Percentiles rank a stretch among this genome's conserved stretches.
Conservation (phyloP, 2,888 invertebrate species). For the Tachina grossa region DNA sequence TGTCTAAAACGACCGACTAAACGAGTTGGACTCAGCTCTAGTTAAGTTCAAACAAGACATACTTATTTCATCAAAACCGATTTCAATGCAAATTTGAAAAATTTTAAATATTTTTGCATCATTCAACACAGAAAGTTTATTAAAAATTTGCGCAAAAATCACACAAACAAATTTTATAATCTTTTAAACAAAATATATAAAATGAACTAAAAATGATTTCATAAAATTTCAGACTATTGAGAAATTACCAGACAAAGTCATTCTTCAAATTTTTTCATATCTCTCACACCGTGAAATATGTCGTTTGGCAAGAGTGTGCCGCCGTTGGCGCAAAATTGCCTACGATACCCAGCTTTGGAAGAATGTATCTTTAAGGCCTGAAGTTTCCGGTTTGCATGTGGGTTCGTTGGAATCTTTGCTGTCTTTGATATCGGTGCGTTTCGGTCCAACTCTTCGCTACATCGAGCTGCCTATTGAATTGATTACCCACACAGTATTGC, state of each 20-base stretch:
- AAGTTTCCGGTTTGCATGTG: conserved; percentile 91
- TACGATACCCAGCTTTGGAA: conserved; percentile 98
- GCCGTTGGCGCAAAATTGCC: conserved; percentile 97
- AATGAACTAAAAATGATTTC: neutral
- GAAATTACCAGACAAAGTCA: conserved; percentile 97
- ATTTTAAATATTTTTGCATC: no score
- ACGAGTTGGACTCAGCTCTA: no score
- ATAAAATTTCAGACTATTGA: conserved; percentile 90
- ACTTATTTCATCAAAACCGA: no score
- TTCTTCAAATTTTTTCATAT: conserved; percentile 97
- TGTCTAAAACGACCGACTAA: no score
- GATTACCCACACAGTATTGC: conserved; percentile 97
- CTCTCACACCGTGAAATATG: conserved; percentile 96
- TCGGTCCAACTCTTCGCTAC: conserved; percentile 93
- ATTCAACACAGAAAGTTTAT: no score
- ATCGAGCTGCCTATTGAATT: conserved; percentile 97
- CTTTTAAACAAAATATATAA: neutral
- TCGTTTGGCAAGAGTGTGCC: conserved; percentile 96
- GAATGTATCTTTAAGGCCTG: conserved; percentile 97
- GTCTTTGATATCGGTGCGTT: conserved; percentile 93
- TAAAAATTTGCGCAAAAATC: no score
- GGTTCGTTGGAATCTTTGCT: conserved; percentile 93
- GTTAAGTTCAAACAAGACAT: no score
- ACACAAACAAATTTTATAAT: neutral
- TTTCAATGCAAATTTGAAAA: no score